A percentile compares a stretch with the other conserved stretches of the same genome.
Conservation (phyloP, 1,140 invertebrate species). For the Zaprionus lachaisei region DNA sequence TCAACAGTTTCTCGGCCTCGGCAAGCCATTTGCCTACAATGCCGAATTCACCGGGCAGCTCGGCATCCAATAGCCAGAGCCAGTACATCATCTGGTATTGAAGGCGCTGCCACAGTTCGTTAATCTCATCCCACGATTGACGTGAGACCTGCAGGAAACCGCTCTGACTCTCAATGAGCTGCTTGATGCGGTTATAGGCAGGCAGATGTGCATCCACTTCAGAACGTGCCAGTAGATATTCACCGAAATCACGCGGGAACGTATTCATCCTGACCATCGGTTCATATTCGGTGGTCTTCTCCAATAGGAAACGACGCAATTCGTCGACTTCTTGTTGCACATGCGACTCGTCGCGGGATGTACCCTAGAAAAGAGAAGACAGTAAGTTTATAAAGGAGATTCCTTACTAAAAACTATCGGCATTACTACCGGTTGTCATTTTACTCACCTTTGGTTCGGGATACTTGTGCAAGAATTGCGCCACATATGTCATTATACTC, state of each 20-base stretch:
- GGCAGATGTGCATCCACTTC: slow-evolving; percentile 89
- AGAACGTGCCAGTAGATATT: slow-evolving; percentile 89
- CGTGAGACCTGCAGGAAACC: slow-evolving; percentile 91
- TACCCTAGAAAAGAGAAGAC: slow-evolving; percentile 56
- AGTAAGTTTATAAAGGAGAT: not conserved
- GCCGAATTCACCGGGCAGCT: slow-evolving; percentile 92
- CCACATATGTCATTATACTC: slow-evolving; percentile 99
- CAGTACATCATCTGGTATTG: slow-evolving; percentile 92
- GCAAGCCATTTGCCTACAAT: slow-evolving; percentile 95
- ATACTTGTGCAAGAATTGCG: slow-evolving; percentile 98
- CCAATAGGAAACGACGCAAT: slow-evolving; percentile 92
- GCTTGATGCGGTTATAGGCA: slow-evolving; percentile 90
- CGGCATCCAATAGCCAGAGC: slow-evolving; percentile 93
- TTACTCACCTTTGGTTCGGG: slow-evolving; percentile 89
- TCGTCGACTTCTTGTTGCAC: slow-evolving; percentile 92
- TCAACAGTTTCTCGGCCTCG: slow-evolving; percentile 92
- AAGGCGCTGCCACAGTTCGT: slow-evolving; percentile 90
- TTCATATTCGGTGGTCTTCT: slow-evolving; percentile 88
- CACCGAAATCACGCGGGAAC: slow-evolving; percentile 88
- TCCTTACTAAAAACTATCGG: not conserved
- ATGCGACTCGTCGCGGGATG: slow-evolving; percentile 80
- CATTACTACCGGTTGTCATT: too few species aligned
- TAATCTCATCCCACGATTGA: slow-evolving; percentile 92
- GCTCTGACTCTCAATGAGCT: slow-evolving; percentile 89
- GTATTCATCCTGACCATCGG: slow-evolving; percentile 87